A percentile compares a stretch with the other conserved stretches of the same genome.
Evolutionary conservation across 2,113 vertebrate species (phyloP).

Genomic region (Pteropus alecto): DNA sequence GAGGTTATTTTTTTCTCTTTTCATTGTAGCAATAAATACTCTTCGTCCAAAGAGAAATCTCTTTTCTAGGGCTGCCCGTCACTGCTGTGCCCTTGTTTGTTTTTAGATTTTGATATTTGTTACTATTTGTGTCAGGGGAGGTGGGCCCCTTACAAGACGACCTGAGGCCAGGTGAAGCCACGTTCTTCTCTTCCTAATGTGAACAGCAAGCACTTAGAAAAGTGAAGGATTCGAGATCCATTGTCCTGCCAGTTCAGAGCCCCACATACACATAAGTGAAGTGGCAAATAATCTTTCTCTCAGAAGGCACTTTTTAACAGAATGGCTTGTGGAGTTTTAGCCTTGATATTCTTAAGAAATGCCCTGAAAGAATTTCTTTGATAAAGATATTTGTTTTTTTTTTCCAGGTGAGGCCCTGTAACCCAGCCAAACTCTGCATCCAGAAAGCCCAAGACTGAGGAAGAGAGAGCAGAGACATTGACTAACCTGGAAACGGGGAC

Average conservation of each 20-base stretch:
- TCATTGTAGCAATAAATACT: slow-evolving; percentile 33
- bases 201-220: neutral
- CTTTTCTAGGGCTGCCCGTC: neutral
- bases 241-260: neutral
- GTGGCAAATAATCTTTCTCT: slow-evolving; percentile 32
- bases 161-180: neutral
- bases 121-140: neutral
- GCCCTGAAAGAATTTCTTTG: slow-evolving; percentile 31
- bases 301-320: neutral
- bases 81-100: slow-evolving; percentile 3
- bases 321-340: neutral
- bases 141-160: neutral
- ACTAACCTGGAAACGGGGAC: slow-evolving; percentile 36
- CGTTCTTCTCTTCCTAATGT: neutral
- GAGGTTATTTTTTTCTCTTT: slow-evolving; percentile 35
- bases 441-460: slow-evolving; percentile 35
- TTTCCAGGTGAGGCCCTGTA: slow-evolving; percentile 55
- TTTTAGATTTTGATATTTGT: slow-evolving; percentile 46
- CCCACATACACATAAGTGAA: neutral
- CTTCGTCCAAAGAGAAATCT: slow-evolving; percentile 22
- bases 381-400: slow-evolving; percentile 26
- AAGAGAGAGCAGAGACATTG: slow-evolving; percentile 25
- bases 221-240: neutral
- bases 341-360: slow-evolving; percentile 25
- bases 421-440: slow-evolving; percentile 22